Evolutionary conservation across 1,140 invertebrate species (phyloP).

Genomic region (Meloidogyne hapla): DNA sequence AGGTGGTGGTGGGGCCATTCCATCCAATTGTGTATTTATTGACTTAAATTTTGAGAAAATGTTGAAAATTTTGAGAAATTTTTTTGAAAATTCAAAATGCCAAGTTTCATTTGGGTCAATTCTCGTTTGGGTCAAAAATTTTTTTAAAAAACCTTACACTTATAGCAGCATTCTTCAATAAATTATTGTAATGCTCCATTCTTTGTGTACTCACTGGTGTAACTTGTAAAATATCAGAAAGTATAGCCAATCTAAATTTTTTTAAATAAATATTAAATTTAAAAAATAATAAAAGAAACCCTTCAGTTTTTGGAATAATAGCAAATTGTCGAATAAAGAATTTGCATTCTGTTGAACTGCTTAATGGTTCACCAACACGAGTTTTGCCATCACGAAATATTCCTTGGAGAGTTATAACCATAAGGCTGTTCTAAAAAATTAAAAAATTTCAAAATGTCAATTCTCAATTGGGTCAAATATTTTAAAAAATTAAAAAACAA

Average conservation of each 20-base stretch:
- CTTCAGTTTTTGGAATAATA: constrained; percentile 69
- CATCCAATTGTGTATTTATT: constrained; percentile 14
- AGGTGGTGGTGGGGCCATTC: constrained; percentile 35
- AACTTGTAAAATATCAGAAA: constrained; percentile 31
- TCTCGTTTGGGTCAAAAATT: too few relatives aligned
- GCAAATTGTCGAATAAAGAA: constrained; percentile 47
- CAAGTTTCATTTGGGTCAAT: too few relatives aligned
- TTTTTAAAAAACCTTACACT: constrained; percentile 20
- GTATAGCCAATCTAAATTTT: constrained; percentile 18
- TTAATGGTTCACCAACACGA: not conserved
- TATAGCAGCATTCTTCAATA: constrained; percentile 41
- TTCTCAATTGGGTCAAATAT: not conserved
- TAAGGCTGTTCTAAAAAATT: constrained; percentile 37
- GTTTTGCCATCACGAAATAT: constrained; percentile 47
- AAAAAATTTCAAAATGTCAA: not conserved
- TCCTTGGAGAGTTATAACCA: constrained; percentile 47
- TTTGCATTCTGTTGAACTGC: constrained; percentile 18
- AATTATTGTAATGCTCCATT: constrained; percentile 38
- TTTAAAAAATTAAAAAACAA: not conserved
- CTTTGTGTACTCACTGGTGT: constrained; percentile 38
- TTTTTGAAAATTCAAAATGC: constrained; percentile 18
- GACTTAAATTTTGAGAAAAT: constrained; percentile 9
- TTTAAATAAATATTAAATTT: not conserved
- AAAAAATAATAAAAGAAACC: constrained; percentile 4
- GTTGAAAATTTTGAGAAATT: constrained; percentile 3